These are phyloP conservation scores for Octopus sinensis DNA, from an alignment of 1,140 invertebrate species.

Conservation along the genomic window DNA sequence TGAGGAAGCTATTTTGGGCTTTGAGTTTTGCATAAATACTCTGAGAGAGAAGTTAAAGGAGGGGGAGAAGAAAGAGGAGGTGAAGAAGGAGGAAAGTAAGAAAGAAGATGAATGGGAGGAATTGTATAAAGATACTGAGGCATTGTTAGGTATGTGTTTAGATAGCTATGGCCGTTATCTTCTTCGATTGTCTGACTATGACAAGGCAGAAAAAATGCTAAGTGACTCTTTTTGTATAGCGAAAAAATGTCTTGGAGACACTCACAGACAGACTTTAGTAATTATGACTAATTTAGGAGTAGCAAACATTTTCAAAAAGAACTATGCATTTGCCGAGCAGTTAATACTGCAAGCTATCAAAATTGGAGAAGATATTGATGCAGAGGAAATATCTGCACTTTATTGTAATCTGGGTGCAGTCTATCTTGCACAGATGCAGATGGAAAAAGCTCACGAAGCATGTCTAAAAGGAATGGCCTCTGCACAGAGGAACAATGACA, in stretches of 20 bases:
- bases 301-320: conserved; percentile 66
- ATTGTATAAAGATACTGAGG: conserved; percentile 63
- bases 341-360: conserved; percentile 72
- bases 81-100: conserved; percentile 58
- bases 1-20: conserved; percentile 71
- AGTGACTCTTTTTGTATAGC: conserved; percentile 71
- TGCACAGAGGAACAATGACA: conserved; percentile 66
- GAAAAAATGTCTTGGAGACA: conserved; percentile 65
- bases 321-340: conserved; percentile 68
- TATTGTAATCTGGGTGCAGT: conserved; percentile 81
- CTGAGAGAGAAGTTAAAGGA: conserved; percentile 63
- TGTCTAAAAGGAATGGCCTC: conserved; percentile 72
- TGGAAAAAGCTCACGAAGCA: conserved; percentile 68
- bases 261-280: conserved; percentile 73
- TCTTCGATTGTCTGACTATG: conserved; percentile 63
- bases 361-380: conserved; percentile 66
- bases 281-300: conserved; percentile 80
- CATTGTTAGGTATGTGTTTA: conserved; percentile 69
- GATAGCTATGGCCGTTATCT: conserved; percentile 81
- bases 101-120: conserved; percentile 52
- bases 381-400: conserved; percentile 66
- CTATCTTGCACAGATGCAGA: conserved; percentile 70
- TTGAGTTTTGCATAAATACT: conserved; percentile 72
- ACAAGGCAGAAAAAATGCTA: conserved; percentile 69
- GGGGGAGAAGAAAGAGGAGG: conserved; percentile 15